phyloP scores from a whole-genome alignment of 2,888 invertebrate genomes.

The Metellina segmentata region DNA sequence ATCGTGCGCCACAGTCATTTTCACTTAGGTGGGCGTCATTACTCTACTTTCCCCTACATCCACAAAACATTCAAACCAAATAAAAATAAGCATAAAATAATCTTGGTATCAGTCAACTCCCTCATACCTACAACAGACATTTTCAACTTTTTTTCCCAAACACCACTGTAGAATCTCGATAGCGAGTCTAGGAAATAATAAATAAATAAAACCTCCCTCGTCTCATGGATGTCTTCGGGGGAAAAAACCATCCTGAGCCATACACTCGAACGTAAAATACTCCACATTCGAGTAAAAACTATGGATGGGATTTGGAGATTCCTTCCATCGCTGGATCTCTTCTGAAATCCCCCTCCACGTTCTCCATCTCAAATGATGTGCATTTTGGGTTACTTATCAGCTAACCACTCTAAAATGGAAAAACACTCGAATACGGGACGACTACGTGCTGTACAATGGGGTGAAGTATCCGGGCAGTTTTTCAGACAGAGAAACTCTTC shows the following conservation, averaged over 20 bases:
- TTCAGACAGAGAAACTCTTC: constrained; percentile 20
- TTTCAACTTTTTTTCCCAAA: no score
- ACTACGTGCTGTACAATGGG: constrained; percentile 39
- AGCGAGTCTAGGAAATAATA: background rate
- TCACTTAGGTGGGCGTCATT: no score
- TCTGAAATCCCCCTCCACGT: background rate
- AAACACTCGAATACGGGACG: constrained; percentile 2
- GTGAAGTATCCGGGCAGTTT: constrained; percentile 14
- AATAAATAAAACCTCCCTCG: background rate
- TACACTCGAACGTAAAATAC: background rate
- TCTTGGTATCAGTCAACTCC: no score
- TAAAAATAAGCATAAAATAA: no score
- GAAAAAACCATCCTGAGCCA: background rate
- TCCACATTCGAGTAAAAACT: background rate
- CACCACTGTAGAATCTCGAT: no score
- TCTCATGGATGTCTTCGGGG: background rate
- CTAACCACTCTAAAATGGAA: constrained; percentile 12
- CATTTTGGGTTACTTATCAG: constrained; percentile 39
- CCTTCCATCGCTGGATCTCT: background rate
- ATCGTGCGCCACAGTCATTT: no score
- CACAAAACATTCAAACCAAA: no score
- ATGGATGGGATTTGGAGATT: background rate
- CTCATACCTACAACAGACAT: no score
- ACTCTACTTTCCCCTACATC: no score
- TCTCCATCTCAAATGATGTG: background rate